Conservation (phyloP, 1,140 invertebrate species). For the Drosophila virilis region DNA sequence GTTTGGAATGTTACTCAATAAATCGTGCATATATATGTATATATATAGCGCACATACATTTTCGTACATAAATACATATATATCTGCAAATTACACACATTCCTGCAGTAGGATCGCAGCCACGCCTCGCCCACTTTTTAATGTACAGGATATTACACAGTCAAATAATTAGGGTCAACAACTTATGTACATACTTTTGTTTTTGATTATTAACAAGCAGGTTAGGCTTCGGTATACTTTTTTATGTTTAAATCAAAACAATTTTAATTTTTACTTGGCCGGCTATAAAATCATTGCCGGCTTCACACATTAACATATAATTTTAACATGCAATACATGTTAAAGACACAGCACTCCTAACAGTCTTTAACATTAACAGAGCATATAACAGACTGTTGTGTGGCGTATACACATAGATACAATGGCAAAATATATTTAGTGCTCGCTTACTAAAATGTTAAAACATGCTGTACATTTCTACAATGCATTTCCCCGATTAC, state of each 20-base stretch:
- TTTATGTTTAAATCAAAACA: background rate
- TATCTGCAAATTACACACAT: conserved; percentile 10
- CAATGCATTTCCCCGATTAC: too few species aligned
- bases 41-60: background rate
- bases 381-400: conserved; percentile 1
- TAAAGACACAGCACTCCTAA: conserved; percentile 15
- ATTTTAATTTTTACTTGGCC: conserved; percentile 10
- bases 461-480: background rate
- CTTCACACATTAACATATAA: conserved; percentile 21
- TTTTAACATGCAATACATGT: conserved; percentile 13
- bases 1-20: background rate
- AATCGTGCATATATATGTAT: background rate
- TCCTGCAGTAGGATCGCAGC: conserved; percentile 9
- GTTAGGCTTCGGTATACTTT: background rate
- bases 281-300: conserved; percentile 22
- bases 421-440: background rate
- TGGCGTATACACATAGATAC: background rate
- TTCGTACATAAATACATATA: background rate
- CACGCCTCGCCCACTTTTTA: conserved; percentile 11
- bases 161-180: background rate
- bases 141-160: conserved; percentile 3
- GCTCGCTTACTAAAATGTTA: background rate
- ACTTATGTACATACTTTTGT: background rate
- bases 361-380: conserved; percentile 8
- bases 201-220: conserved; percentile 1